Evolutionary conservation across 2,113 vertebrate species (phyloP), one percentile per base, ranked within the genome.

Genomic region (Scophthalmus maximus): DNA sequence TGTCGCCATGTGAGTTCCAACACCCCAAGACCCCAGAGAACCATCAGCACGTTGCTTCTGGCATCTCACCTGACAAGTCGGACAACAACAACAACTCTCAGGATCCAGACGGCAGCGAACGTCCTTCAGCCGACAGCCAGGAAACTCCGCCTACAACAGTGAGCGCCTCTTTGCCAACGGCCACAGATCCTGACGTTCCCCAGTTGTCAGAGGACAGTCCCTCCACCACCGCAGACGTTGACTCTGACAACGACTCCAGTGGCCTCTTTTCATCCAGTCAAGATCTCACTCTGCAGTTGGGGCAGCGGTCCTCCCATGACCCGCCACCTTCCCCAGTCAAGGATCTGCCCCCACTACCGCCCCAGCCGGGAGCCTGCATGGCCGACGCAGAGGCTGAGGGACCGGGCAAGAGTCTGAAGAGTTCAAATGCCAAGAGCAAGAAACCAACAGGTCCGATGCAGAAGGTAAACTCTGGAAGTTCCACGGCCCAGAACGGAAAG

Each of bases 1-100:
- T 99, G 55, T 97, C 96, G 0, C 96, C 97, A 0, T 98, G 97
- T 3, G 97, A 98, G 91, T 98, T 98, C 18, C 94, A 96, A 74
- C 97, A 99, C 57, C 93, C 94, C 44, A 95, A 93, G 73, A 88
- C 92, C 0, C 61, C 84, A 1, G 92, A 90, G 42, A 91, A 50
- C 62, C 82, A 71, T 17, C 83, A 76, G 3, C 86, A 89, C 0
- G 47, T 86, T 2, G 93, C 85, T 6, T 5, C 40, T 6, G 40
- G n/a, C n/a, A n/a, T n/a, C n/a, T n/a, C n/a, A n/a, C n/a, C 40
- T 2, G 11, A 44, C 40, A 44, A 15, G 11, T 6, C 11, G 17
- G 42, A 92, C 2, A 94, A 94, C 74, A 94, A 95, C 1, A 94
- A 95, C 63, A 77, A 83, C 0, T 94, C 95, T 0, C 94, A 95